Base-by-base conservation (phyloP, 2,113 vertebrate species). In the Chamaea fasciata region DNA sequence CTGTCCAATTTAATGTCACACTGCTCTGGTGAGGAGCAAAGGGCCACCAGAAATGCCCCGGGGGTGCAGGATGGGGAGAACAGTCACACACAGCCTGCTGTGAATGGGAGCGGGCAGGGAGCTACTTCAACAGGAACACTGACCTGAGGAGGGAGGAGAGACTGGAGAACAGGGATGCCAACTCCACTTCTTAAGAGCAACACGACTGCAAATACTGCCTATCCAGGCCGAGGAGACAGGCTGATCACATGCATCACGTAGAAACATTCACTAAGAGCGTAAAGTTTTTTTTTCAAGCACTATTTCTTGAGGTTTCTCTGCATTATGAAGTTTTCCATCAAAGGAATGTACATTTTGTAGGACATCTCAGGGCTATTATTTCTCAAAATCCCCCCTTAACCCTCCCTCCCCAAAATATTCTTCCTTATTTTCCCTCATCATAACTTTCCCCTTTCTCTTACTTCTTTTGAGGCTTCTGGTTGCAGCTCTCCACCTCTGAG, bases 241-340 rank as follows among this genome's bases (percentile, higher is more conserved):
- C 89, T 83, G 81, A 75, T 95, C 62, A 90, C 91, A 95, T 94
- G 95, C 75, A 71, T 42, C 79, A 90, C 50, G 17, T 55, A 91
- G 63, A 67, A 94, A 75, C 87, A 95, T 75, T 89, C 59, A 77
- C 82, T 71, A 76, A 81, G 21, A 71, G 94, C 73, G 15, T 74
- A 70, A 92, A 87, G 65, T 44, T 92, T 85, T 94, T 94, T 94
- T 92, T 93, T 95, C 94, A 97, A 97, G 63, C 81, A 95, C 86
- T 93, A 73, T 89, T 95, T 94, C 78, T 95, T 94, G 94, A 84
- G 69, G 83, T 94, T 94, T 83, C 71, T 92, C 91, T 90, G 94
- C 35, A 64, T 89, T 64, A 86, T 74, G 62, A 92, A 90, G 77
- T 83, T 92, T 79, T 89, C 92, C 93, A 92, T 92, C 80, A 88